Percentiles rank a stretch among this genome's conserved stretches.
phyloP scores from a whole-genome alignment of 2,797 vertebrate species.

The Melanotaenia maccullochi region DNA sequence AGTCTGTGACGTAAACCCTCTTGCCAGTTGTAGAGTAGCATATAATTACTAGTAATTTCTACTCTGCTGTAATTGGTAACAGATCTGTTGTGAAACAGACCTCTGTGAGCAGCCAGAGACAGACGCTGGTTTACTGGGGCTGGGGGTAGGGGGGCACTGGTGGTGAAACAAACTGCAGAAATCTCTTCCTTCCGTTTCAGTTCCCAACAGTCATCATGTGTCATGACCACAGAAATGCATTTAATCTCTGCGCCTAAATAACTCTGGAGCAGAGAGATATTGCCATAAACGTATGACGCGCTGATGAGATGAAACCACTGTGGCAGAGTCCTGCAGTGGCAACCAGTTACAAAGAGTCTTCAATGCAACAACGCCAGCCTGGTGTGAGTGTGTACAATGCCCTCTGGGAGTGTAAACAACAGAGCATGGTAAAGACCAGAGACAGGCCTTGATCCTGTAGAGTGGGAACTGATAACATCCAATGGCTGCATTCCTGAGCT shows the following conservation, averaged over 20 bases:
- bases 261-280: not conserved
- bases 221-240: constrained; percentile 14
- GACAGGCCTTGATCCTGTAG: constrained; percentile 72
- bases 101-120: constrained; percentile 54
- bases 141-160: constrained; percentile 35
- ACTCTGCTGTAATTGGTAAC: constrained; percentile 78
- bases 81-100: constrained; percentile 78
- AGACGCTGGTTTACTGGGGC: constrained; percentile 55
- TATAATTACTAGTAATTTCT: constrained; percentile 83
- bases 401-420: constrained; percentile 56
- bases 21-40: constrained; percentile 65
- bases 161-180: constrained; percentile 40
- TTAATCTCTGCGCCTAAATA: constrained; percentile 10
- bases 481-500: constrained; percentile 73
- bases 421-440: constrained; percentile 59
- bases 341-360: constrained; percentile 29
- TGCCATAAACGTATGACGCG: not conserved
- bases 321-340: constrained; percentile 3
- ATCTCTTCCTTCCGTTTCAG: constrained; percentile 21
- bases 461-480: constrained; percentile 77
- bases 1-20: constrained; percentile 32
- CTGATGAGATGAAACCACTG: constrained; percentile 5
- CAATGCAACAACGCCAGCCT: constrained; percentile 7
- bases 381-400: constrained; percentile 21
- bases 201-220: constrained; percentile 34